Evolutionary conservation across 2,113 vertebrate genomes (phyloP).

Genomic region (Andinoacara biseriatus): DNA sequence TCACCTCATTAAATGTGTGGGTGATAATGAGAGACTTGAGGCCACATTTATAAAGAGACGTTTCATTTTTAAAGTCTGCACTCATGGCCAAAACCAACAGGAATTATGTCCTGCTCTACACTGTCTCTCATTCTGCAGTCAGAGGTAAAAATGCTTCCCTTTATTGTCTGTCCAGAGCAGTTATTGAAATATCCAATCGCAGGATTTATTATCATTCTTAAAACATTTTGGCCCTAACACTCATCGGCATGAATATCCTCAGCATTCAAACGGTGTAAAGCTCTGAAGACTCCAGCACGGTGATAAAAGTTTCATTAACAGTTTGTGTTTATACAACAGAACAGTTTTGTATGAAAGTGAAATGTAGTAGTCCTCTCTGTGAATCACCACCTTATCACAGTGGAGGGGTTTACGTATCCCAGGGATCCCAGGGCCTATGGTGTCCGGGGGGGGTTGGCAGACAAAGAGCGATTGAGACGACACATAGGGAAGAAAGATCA

Average conservation of each 20-base stretch:
- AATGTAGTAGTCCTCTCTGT: too few species aligned
- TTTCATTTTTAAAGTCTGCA: not conserved
- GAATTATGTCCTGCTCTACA: not conserved
- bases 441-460: too few species aligned
- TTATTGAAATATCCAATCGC: not conserved
- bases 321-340: not conserved
- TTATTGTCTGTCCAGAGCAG: not conserved
- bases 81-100: not conserved
- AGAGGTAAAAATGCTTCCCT: not conserved
- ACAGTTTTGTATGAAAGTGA: not conserved
- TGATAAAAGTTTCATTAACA: not conserved
- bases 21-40: not conserved
- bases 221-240: not conserved
- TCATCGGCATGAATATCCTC: not conserved
- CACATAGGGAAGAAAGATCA: too few species aligned
- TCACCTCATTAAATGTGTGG: not conserved
- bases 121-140: not conserved
- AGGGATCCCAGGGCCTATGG: too few species aligned
- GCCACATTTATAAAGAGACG: not conserved
- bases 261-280: not conserved
- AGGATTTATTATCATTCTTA: not conserved
- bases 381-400: too few species aligned
- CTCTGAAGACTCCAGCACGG: not conserved
- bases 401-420: too few species aligned
- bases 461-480: too few species aligned